Evolutionary conservation across 2,888 invertebrate genomes (phyloP).

Genomic region (Netelia virgata): DNA sequence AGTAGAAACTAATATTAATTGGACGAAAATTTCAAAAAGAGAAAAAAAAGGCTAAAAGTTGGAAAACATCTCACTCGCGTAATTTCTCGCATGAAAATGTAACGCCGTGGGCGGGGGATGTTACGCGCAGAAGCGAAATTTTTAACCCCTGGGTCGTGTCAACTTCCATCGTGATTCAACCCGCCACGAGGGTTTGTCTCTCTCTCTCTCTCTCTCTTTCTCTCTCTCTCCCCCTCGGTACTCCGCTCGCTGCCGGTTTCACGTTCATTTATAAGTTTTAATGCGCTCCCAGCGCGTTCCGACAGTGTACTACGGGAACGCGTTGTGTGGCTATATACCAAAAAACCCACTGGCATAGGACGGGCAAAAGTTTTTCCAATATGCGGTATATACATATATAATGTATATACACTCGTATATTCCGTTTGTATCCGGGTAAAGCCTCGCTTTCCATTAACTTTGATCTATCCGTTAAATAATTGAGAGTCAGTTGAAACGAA

Average conservation of each 20-base stretch:
- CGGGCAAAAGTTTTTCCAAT: conserved; percentile 38
- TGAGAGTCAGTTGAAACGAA: conserved; percentile 21
- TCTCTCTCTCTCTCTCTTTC: conserved; percentile 19
- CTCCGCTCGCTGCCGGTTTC: conserved; percentile 14
- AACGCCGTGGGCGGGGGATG: neutral
- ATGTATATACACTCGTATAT: conserved; percentile 9
- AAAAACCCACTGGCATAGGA: conserved; percentile 2
- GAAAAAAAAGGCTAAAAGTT: conserved; percentile 1
- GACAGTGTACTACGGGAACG: neutral
- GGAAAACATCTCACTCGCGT: neutral
- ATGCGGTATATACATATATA: neutral
- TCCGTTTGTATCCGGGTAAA: neutral
- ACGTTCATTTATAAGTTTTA: conserved; percentile 65
- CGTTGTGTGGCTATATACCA: conserved; percentile 11
- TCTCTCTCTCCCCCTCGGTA: conserved; percentile 20
- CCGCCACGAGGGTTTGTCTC: conserved; percentile 39
- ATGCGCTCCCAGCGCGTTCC: conserved; percentile 49
- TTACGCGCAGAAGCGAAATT: conserved; percentile 9
- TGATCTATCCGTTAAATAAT: conserved; percentile 27
- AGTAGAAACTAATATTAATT: too few species aligned
- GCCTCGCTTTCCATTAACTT: conserved; percentile 23
- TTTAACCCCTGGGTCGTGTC: conserved; percentile 30
- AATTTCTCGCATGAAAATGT: neutral
- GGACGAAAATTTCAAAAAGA: conserved; percentile 11
- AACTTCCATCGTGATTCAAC: conserved; percentile 51